Evolutionary conservation across 2,113 vertebrate genomes (phyloP).

Genomic region (Scomber japonicus): DNA sequence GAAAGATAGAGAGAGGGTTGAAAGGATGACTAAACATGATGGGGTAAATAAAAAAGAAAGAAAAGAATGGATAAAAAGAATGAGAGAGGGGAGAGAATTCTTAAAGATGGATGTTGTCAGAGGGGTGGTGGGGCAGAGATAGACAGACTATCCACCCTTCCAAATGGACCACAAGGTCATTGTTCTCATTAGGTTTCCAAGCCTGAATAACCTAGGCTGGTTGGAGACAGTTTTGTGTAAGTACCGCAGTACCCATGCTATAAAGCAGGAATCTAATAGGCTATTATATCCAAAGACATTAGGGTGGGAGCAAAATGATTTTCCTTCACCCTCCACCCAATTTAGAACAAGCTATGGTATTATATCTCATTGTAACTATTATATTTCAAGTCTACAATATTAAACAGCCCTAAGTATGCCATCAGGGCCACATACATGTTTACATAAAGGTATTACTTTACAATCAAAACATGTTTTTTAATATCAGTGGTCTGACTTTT

Average conservation of each 20-base stretch:
- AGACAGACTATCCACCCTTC: conserved; percentile 46
- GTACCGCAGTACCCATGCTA: conserved; percentile 41
- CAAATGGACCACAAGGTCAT: conserved; percentile 74
- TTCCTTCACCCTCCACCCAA: conserved; percentile 54
- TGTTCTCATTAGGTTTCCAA: conserved; percentile 67
- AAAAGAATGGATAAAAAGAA: conserved; percentile 3
- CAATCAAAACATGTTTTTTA: conserved; percentile 33
- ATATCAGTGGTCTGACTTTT: conserved; percentile 30
- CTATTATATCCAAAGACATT: conserved; percentile 70
- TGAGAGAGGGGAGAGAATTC: conserved; percentile 25
- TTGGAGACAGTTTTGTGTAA: conserved; percentile 63
- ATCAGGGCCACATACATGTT: conserved; percentile 37
- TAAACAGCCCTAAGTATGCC: conserved; percentile 38
- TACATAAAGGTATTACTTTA: conserved; percentile 18
- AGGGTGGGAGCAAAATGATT: conserved; percentile 58
- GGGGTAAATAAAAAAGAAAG: conserved; percentile 22
- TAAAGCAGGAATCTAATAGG: conserved; percentile 71
- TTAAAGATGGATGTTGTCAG: conserved; percentile 50
- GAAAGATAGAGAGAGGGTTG: conserved; percentile 33
- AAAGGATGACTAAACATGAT: conserved; percentile 54
- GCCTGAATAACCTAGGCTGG: conserved; percentile 50
- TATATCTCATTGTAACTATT: conserved; percentile 51
- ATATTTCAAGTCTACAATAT: conserved; percentile 46
- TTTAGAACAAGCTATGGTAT: conserved; percentile 44
- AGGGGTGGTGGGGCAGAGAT: conserved; percentile 6